phyloP scores from a whole-genome alignment of 2,888 invertebrate genomes.

The Celastrina argiolus region DNA sequence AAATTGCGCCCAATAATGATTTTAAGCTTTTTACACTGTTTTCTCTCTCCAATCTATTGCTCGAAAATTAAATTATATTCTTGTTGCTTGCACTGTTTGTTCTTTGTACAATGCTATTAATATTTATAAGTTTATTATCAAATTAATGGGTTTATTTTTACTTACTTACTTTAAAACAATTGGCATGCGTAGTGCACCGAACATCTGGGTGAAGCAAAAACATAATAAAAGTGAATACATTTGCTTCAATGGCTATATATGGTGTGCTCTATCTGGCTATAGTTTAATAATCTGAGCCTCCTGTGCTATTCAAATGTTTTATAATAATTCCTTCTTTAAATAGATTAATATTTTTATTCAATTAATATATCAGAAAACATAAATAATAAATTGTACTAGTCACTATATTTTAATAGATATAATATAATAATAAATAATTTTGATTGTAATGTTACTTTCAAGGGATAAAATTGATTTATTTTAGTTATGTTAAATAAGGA shows the following conservation, averaged over 20 bases:
- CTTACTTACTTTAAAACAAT: no score
- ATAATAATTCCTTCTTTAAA: not conserved
- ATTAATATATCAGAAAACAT: not conserved
- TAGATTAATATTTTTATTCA: not conserved
- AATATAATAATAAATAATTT: not conserved
- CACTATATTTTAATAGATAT: constrained; percentile 13
- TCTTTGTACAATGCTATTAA: not conserved
- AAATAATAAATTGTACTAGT: constrained; percentile 12
- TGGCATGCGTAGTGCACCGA: no score
- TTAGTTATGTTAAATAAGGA: not conserved
- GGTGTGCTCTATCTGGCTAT: no score
- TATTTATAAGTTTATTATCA: not conserved
- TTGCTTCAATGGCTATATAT: no score
- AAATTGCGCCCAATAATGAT: not conserved
- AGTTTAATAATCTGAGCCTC: no score
- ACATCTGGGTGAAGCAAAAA: no score
- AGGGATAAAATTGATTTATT: not conserved
- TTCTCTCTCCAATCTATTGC: not conserved
- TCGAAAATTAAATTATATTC: not conserved
- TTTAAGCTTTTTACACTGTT: not conserved
- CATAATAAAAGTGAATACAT: no score
- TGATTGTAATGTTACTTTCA: not conserved
- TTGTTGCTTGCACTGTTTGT: not conserved
- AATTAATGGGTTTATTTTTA: not conserved
- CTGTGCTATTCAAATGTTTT: not conserved